Evolutionary conservation across 30 jellyfish, hydroid and myxozoan species (phyloP).

Genomic region (Nemopilema nomurai): DNA sequence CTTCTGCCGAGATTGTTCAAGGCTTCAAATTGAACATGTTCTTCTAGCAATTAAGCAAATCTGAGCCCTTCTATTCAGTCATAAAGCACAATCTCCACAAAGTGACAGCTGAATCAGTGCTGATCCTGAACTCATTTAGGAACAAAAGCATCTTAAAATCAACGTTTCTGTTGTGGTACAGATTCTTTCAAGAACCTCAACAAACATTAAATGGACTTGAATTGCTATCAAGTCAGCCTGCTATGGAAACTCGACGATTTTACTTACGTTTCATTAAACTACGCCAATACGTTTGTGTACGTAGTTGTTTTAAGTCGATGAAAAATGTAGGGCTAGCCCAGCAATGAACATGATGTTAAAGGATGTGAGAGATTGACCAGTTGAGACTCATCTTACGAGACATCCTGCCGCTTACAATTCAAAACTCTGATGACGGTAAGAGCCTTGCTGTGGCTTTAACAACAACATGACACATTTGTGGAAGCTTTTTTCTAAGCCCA

Average conservation of each 20-base stretch:
- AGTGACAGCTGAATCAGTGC: neutral
- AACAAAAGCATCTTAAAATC: neutral
- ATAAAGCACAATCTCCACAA: neutral
- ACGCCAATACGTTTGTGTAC: neutral
- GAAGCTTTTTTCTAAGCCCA: too few relatives aligned
- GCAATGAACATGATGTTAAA: neutral
- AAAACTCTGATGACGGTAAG: too few relatives aligned
- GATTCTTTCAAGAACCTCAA: neutral
- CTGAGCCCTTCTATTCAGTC: neutral
- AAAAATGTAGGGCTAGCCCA: neutral
- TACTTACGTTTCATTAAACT: neutral
- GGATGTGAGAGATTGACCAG: neutral
- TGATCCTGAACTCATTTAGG: neutral
- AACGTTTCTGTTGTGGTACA: neutral
- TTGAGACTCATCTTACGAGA: too few relatives aligned
- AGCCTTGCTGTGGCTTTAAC: too few relatives aligned
- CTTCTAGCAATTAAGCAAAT: neutral
- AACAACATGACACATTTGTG: too few relatives aligned
- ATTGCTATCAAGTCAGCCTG: neutral
- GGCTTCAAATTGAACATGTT: neutral
- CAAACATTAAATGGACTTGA: neutral
- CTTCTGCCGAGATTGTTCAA: neutral
- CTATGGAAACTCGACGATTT: neutral
- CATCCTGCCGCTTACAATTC: too few relatives aligned
- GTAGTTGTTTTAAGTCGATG: neutral